A percentile compares a stretch with the other conserved stretches of the same genome.
Conservation (phyloP, 2,797 vertebrate species). For the Artibeus jamaicensis region DNA sequence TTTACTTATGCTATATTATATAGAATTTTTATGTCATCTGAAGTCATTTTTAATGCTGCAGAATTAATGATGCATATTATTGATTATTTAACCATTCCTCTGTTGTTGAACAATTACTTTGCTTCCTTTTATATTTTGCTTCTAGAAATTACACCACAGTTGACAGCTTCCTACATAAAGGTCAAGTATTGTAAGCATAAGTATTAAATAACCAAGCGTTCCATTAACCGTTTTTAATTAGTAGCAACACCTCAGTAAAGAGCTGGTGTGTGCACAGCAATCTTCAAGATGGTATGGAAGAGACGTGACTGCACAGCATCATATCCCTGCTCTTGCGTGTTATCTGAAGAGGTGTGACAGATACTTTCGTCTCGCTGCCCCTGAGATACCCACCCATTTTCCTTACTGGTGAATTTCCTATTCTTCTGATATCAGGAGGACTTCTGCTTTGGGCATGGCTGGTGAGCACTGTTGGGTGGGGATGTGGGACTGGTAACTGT, state of each 20-base stretch:
- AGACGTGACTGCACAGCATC: neutral
- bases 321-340: neutral
- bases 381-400: neutral
- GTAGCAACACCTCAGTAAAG: neutral
- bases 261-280: neutral
- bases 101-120: neutral
- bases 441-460: neutral
- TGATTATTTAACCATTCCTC: neutral
- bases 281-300: neutral
- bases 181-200: neutral
- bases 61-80: neutral
- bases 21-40: neutral
- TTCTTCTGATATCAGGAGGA: neutral
- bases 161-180: neutral
- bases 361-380: neutral
- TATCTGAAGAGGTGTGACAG: neutral
- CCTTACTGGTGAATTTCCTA: neutral
- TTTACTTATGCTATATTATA: neutral
- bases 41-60: slow-evolving; percentile 14
- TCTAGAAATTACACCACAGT: neutral
- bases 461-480: neutral
- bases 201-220: neutral
- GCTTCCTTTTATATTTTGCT: neutral
- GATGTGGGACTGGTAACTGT: neutral
- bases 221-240: neutral